Conservation (phyloP, 2,797 vertebrate genomes). For the Pygocentrus nattereri region DNA sequence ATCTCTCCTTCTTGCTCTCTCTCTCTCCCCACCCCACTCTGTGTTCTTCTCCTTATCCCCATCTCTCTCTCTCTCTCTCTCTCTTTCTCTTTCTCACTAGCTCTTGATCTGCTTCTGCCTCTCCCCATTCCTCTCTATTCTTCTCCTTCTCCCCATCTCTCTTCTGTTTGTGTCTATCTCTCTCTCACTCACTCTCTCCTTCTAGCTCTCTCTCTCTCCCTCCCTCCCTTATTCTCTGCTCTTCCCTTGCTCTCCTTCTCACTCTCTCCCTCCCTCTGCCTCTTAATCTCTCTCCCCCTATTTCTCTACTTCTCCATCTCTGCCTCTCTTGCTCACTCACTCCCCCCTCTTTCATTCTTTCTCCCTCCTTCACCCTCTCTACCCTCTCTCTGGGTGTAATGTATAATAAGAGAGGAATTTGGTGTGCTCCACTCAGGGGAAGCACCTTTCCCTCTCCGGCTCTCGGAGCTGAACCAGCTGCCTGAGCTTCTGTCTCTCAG, state of each 20-base stretch:
- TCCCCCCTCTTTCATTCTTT: neutral
- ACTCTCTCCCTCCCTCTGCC: neutral
- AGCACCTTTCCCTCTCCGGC: conserved; percentile 56
- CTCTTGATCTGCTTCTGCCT: too few species aligned
- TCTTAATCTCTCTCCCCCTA: neutral
- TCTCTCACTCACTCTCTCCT: neutral
- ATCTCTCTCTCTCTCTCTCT: neutral
- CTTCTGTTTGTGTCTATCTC: neutral
- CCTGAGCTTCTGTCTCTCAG: conserved; percentile 63
- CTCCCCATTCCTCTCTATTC: conserved; percentile 26
- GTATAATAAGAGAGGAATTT: conserved; percentile 73
- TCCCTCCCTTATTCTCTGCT: neutral
- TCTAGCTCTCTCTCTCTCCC: neutral
- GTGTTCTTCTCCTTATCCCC: neutral
- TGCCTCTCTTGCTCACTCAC: neutral
- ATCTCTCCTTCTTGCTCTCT: neutral
- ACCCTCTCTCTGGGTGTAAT: conserved; percentile 63
- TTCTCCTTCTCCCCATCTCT: neutral
- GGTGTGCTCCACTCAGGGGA: conserved; percentile 46
- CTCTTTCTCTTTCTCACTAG: neutral
- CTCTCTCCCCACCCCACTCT: too few species aligned
- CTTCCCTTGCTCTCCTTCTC: neutral
- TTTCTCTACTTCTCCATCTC: neutral
- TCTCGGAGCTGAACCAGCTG: conserved; percentile 65
- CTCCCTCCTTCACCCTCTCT: conserved; percentile 51